Evolutionary conservation across 2,113 vertebrate genomes (phyloP), one percentile per base, ranked within the genome.

Genomic region (Pachycephala philippinensis): DNA sequence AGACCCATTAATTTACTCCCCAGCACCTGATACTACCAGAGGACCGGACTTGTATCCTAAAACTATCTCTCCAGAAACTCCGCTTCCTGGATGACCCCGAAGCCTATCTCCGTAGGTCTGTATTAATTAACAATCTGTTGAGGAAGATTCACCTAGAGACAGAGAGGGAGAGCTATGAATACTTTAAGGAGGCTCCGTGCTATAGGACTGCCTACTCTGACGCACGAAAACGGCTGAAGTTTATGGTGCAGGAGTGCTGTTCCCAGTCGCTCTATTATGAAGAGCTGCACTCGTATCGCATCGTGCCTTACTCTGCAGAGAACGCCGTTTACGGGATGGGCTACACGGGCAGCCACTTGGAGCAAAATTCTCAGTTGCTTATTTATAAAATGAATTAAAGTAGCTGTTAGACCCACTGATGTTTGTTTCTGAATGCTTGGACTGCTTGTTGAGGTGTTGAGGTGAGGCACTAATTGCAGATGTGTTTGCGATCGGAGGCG

Each of bases 81-180:
- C 98, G 98, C 96, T 99, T 99, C 98, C 98, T 99, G 94, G 99
- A 99, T 59, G 99, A 99, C 95, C 99, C 99, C 0, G 99, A 99
- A 97, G 98, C 98, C 96, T 99, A 99, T 97, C 98, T 99, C 95
- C 98, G 99, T 91, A 99, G 99, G 97, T 99, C 99, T 40, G 99
- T 99, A 96, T 98, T 99, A 98, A 99, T 99, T 98, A 99, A 99
- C 98, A 99, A 99, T 98, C 98, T 99, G 97, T 98, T 99, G 98
- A 98, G 99, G 97, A 99, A 99, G 97, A 99, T 99, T 90, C 99
- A 99, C 97, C 98, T 99, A 97, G 99, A 99, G 96, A 98, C 98
- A 88, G 98, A 98, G 97, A 98, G 98, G 94, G 98, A 98, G 84
- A 98, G 97, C 94, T 98, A 98, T 97, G 98, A 98, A 95, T 98